A percentile compares a stretch with the other conserved stretches of the same genome.
Evolutionary conservation across 1,140 invertebrate genomes (phyloP).

Genomic region (Sminthurinus signatus): DNA sequence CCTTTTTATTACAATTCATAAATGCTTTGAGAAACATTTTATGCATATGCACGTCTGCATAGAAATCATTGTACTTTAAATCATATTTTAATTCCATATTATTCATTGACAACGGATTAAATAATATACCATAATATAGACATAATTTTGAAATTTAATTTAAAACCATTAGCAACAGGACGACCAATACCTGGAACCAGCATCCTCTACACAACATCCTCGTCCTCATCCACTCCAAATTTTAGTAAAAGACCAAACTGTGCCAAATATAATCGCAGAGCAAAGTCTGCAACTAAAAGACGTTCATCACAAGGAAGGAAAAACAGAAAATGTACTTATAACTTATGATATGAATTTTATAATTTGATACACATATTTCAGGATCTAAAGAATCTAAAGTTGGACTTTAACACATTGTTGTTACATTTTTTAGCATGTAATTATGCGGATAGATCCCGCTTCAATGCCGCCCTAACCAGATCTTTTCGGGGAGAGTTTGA

Average conservation of each 20-base stretch:
- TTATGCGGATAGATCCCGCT: slow-evolving; percentile 61
- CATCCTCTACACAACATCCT: slow-evolving; percentile 56
- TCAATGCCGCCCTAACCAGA: slow-evolving; percentile 73
- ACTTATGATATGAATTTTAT: too few species aligned
- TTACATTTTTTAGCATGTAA: slow-evolving; percentile 54
- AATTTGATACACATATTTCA: too few species aligned
- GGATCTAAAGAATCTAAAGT: too few species aligned
- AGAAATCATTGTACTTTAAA: too few species aligned
- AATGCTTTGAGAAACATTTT: too few species aligned
- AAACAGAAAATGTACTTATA: slow-evolving; percentile 35
- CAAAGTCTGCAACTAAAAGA: slow-evolving; percentile 31
- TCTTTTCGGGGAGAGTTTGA: slow-evolving; percentile 72
- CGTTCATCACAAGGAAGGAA: slow-evolving; percentile 36
- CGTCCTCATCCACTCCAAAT: slow-evolving; percentile 30
- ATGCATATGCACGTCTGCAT: too few species aligned
- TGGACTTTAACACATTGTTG: too few species aligned
- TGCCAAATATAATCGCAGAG: slow-evolving; percentile 41
- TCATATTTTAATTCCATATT: too few species aligned
- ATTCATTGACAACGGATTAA: too few species aligned
- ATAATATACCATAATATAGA: too few species aligned
- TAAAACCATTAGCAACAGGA: slow-evolving; percentile 65
- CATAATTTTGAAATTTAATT: too few species aligned
- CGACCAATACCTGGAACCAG: slow-evolving; percentile 69
- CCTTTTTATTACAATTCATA: too few species aligned
- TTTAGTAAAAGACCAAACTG: slow-evolving; percentile 57